These are phyloP conservation scores for Sepiola atlantica DNA, from an alignment of 2,888 invertebrate species.

Conservation along the genomic window DNA sequence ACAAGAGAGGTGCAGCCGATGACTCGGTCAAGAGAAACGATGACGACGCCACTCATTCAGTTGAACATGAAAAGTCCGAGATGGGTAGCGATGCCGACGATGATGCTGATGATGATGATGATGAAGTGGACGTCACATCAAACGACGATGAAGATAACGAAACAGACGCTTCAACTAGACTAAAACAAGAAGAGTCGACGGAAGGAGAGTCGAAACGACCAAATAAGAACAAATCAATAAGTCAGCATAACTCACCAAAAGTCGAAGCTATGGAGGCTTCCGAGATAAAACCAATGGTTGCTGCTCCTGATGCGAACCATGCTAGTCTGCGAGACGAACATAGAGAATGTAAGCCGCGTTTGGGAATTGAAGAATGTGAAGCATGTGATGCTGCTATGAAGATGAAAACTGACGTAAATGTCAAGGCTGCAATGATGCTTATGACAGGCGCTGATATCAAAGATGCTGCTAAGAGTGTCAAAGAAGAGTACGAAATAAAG, in stretches of 20 bases:
- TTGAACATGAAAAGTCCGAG: neutral
- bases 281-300: neutral
- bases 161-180: neutral
- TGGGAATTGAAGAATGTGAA: slow-evolving; percentile 34
- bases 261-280: neutral
- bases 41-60: neutral
- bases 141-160: slow-evolving; percentile 37
- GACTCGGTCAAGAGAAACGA: neutral
- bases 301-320: neutral
- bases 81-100: slow-evolving; percentile 8
- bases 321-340: neutral
- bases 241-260: neutral
- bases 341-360: neutral
- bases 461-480: neutral
- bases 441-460: neutral
- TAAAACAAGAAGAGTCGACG: neutral
- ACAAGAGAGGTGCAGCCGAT: neutral
- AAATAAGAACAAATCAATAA: neutral
- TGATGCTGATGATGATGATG: slow-evolving; percentile 33
- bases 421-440: slow-evolving; percentile 23
- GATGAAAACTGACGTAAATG: neutral
- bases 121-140: slow-evolving; percentile 7
- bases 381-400: slow-evolving; percentile 40
- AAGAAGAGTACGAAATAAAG: neutral
- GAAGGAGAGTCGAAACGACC: neutral